A percentile compares a stretch with the other conserved stretches of the same genome.
These are phyloP conservation scores for Fragum whitleyi DNA, from an alignment of 2,888 invertebrate genomes.

Conservation along the genomic window DNA sequence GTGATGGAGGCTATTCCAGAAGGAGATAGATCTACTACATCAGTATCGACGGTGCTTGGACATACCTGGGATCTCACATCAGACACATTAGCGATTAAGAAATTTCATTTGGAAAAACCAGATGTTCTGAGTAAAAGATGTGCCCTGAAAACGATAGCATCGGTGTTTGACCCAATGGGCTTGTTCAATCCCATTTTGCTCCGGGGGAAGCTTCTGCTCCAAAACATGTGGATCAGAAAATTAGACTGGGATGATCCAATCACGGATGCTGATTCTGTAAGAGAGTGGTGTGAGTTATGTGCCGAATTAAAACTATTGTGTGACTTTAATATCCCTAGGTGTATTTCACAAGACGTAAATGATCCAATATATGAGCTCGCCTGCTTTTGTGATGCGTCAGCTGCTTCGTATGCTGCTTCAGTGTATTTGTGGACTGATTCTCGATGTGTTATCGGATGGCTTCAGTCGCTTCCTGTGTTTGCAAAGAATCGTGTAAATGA, in stretches of 20 bases:
- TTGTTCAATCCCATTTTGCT: slow-evolving; percentile 17
- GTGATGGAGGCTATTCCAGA: slow-evolving; percentile 13
- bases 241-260: slow-evolving; percentile 31
- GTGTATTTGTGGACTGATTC: slow-evolving; percentile 25
- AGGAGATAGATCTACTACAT: not conserved
- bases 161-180: slow-evolving; percentile 33
- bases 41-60: slow-evolving; percentile 29
- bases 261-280: not conserved
- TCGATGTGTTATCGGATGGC: no score
- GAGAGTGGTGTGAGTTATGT: not conserved
- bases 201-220: slow-evolving; percentile 27
- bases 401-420: not conserved
- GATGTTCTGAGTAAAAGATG: slow-evolving; percentile 23
- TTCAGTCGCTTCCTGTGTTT: not conserved
- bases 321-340: not conserved
- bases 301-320: not conserved
- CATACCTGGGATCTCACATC: slow-evolving; percentile 29
- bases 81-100: slow-evolving; percentile 19
- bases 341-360: slow-evolving; percentile 2
- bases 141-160: slow-evolving; percentile 17
- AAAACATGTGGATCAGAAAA: slow-evolving; percentile 30
- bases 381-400: slow-evolving; percentile 11
- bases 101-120: no score
- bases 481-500: not conserved
- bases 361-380: not conserved